Evolutionary conservation across 1,140 invertebrate species (phyloP).

Genomic region (Sitophilus oryzae): DNA sequence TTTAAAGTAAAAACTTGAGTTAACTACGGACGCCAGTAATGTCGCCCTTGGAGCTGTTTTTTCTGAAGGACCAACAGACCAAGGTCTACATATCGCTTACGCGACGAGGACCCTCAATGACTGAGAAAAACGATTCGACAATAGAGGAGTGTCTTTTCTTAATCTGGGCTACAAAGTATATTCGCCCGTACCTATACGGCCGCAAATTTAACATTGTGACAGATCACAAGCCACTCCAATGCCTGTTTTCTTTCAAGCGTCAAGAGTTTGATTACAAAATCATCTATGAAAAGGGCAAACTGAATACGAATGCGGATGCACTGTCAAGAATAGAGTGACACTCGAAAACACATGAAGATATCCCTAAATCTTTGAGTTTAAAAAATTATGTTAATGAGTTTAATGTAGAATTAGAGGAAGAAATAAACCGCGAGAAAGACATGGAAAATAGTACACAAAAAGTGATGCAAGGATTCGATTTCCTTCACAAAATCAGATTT

Average conservation of each 20-base stretch:
- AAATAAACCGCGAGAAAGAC: too few relatives aligned
- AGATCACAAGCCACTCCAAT: conserved; percentile 4
- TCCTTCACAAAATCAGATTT: too few relatives aligned
- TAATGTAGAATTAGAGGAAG: too few relatives aligned
- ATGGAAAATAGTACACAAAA: too few relatives aligned
- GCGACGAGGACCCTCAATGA: conserved; percentile 29
- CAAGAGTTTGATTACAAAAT: too few relatives aligned
- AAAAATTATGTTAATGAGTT: too few relatives aligned
- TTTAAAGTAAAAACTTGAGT: too few relatives aligned
- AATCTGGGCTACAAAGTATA: conserved; percentile 12
- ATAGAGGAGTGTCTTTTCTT: conserved; percentile 5
- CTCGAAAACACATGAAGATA: too few relatives aligned
- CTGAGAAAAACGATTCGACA: conserved; percentile 23
- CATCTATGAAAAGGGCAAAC: not conserved
- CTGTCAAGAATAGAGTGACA: too few relatives aligned
- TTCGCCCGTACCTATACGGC: conserved; percentile 11
- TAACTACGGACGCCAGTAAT: conserved; percentile 37
- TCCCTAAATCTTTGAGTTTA: too few relatives aligned
- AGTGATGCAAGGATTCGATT: too few relatives aligned
- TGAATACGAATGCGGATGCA: too few relatives aligned
- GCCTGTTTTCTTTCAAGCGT: not conserved
- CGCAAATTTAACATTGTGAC: conserved; percentile 13
- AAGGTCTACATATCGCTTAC: conserved; percentile 30
- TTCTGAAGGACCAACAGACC: conserved; percentile 25
- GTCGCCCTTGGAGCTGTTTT: conserved; percentile 39